phyloP scores from a whole-genome alignment of 2,113 vertebrate species.

The Eupsittula cactorum region DNA sequence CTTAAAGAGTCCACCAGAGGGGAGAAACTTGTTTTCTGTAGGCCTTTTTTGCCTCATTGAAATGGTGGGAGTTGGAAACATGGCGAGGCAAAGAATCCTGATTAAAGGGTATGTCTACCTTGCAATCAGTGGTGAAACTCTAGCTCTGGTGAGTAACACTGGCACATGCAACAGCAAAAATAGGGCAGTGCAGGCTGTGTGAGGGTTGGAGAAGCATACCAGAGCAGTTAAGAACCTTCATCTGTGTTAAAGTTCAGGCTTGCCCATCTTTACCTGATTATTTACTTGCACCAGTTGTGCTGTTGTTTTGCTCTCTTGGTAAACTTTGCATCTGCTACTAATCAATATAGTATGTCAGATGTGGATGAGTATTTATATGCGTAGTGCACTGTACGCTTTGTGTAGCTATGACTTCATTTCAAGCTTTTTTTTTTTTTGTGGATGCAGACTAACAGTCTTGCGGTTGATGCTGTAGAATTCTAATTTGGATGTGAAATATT shows the following conservation, averaged over 20 bases:
- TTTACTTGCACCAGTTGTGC: neutral
- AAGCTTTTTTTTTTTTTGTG: neutral
- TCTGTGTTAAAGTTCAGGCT: neutral
- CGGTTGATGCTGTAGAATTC: neutral
- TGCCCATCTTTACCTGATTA: neutral
- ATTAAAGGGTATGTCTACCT: neutral
- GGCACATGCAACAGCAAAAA: neutral
- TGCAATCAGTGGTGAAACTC: neutral
- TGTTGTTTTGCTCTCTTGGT: neutral
- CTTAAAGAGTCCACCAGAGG: neutral
- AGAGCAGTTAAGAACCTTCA: neutral
- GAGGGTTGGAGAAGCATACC: neutral
- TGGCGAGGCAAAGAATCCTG: neutral
- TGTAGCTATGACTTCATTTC: neutral
- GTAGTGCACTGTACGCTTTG: neutral
- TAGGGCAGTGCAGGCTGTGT: neutral
- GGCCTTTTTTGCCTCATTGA: neutral
- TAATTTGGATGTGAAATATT: neutral
- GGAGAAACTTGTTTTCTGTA: accelerated
- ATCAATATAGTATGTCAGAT: neutral
- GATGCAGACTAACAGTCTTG: neutral
- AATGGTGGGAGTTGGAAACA: neutral
- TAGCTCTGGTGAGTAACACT: neutral
- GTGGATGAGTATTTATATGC: neutral
- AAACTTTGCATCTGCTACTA: neutral